Conservation (phyloP, 2,888 invertebrate genomes). For the Ochropacha duplaris region DNA sequence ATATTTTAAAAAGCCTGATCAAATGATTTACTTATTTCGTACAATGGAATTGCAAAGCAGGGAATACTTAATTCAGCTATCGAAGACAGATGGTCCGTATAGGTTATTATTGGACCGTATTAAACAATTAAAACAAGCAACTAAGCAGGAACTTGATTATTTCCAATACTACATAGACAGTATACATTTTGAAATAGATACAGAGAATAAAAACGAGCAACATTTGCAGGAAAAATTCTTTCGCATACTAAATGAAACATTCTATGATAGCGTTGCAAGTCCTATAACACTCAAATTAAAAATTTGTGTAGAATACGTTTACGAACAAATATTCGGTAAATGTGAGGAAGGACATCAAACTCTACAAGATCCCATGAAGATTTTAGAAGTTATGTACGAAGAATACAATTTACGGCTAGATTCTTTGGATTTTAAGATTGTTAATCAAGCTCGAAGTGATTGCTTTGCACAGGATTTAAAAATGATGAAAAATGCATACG, state of each 20-base stretch:
- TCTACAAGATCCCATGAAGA: conserved; percentile 73
- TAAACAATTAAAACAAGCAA: conserved; percentile 57
- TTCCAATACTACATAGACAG: conserved; percentile 71
- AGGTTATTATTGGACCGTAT: conserved; percentile 58
- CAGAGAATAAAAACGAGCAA: conserved; percentile 65
- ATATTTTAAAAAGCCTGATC: conserved; percentile 60
- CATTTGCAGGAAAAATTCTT: conserved; percentile 71
- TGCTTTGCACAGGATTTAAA: conserved; percentile 73
- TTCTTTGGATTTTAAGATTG: conserved; percentile 69
- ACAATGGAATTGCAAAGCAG: conserved; percentile 76
- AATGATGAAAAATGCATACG: conserved; percentile 69
- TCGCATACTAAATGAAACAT: conserved; percentile 64
- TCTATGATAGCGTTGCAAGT: conserved; percentile 71
- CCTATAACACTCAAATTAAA: conserved; percentile 65
- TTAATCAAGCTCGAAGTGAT: conserved; percentile 68
- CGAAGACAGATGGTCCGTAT: conserved; percentile 64
- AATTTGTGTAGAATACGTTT: conserved; percentile 77
- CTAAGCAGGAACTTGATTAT: conserved; percentile 67
- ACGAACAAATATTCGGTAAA: conserved; percentile 73
- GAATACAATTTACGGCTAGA: conserved; percentile 71
- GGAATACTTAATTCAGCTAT: conserved; percentile 69
- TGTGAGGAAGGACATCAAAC: conserved; percentile 75
- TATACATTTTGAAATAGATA: conserved; percentile 58
- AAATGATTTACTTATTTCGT: conserved; percentile 71
- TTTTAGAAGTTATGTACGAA: conserved; percentile 74